phyloP scores from a whole-genome alignment of 2,113 vertebrate genomes.

The Garra rufa region DNA sequence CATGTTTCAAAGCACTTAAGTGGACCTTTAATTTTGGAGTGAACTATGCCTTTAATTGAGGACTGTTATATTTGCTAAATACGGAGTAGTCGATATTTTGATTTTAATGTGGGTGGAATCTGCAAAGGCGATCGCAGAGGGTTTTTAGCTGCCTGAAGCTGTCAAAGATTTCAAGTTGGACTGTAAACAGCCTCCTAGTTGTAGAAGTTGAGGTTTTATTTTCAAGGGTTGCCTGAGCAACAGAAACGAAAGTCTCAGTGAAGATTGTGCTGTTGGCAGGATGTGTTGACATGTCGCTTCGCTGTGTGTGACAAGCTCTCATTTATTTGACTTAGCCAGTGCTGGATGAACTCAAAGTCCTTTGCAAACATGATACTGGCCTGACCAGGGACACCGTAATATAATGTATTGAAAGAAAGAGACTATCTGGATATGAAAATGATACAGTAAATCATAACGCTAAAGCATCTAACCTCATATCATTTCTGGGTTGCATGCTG shows the following conservation, averaged over 20 bases:
- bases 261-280: neutral
- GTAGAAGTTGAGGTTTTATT: neutral
- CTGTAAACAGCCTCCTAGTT: neutral
- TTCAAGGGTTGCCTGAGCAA: neutral
- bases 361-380: neutral
- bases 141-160: neutral
- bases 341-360: neutral
- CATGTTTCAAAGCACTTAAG: too few species aligned
- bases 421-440: neutral
- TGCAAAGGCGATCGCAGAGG: neutral
- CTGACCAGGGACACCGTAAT: neutral
- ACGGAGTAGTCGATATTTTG: neutral
- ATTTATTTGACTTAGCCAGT: neutral
- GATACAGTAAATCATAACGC: neutral
- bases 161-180: neutral
- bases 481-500: neutral
- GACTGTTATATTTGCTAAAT: neutral
- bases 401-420: neutral
- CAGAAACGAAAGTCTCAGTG: neutral
- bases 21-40: too few species aligned
- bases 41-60: neutral
- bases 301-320: neutral
- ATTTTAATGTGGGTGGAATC: neutral
- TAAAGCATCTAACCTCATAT: neutral
- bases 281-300: neutral